A percentile compares a stretch with the other conserved stretches of the same genome.
Evolutionary conservation across 2,797 vertebrate species (phyloP).

Genomic region (Telmatherina bonti): DNA sequence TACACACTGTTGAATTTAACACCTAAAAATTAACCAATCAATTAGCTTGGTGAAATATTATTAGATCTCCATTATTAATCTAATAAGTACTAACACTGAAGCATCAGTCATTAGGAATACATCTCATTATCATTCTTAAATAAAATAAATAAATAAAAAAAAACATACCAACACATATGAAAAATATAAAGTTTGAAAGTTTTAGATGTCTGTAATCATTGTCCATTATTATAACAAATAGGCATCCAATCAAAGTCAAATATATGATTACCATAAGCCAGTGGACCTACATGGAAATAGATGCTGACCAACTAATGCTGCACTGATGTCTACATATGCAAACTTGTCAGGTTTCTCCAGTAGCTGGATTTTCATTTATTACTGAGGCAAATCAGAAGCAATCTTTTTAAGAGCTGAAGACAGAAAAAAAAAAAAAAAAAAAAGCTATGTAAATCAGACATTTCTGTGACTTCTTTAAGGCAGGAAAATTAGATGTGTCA

Average conservation of each 20-base stretch:
- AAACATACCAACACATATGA: background rate
- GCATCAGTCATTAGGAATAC: background rate
- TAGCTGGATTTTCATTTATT: no score
- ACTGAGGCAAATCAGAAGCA: no score
- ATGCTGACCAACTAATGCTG: background rate
- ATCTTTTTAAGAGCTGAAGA: no score
- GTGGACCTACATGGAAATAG: no score
- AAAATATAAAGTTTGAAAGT: background rate
- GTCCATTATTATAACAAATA: no score
- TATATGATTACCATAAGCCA: background rate
- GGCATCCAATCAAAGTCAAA: background rate
- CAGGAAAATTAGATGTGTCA: no score
- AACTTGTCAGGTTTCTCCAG: no score
- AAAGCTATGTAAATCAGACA: no score
- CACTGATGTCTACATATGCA: no score
- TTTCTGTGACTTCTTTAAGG: no score
- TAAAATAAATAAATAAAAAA: background rate
- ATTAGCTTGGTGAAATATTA: background rate
- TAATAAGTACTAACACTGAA: background rate
- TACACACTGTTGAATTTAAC: background rate
- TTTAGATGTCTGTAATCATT: background rate
- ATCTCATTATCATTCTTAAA: background rate
- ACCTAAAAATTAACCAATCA: background rate
- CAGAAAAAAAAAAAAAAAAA: no score
- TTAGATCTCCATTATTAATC: background rate